These are phyloP conservation scores for Scatophagus argus DNA, from an alignment of 2,113 vertebrate species.

Conservation along the genomic window DNA sequence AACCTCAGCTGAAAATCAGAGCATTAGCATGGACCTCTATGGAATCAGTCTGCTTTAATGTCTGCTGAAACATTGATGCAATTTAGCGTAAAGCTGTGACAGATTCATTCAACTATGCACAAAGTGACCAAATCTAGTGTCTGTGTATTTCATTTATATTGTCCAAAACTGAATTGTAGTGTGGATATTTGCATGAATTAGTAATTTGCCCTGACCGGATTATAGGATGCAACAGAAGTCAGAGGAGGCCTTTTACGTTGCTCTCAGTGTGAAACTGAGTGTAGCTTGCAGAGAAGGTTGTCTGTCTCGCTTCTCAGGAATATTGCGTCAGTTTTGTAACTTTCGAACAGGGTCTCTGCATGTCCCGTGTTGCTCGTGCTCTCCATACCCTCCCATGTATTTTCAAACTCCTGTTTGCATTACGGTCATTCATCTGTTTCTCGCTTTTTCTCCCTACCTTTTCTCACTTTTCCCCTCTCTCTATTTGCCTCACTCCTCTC, in stretches of 20 bases:
- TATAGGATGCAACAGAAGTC: neutral
- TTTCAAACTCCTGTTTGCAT: constrained; percentile 29
- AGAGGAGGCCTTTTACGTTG: neutral
- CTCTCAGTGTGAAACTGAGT: constrained; percentile 1
- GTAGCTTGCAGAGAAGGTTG: neutral
- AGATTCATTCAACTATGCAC: neutral
- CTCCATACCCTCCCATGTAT: constrained; percentile 1
- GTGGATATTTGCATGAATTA: neutral
- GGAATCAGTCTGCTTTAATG: constrained; percentile 9
- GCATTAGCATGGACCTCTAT: neutral
- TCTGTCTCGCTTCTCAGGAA: neutral
- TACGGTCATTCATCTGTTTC: constrained; percentile 16
- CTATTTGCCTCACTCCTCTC: constrained; percentile 20
- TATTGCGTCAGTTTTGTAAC: constrained; percentile 11
- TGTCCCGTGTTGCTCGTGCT: neutral
- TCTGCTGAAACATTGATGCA: neutral
- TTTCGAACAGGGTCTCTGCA: neutral
- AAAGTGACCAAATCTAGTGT: neutral
- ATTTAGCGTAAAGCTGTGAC: neutral
- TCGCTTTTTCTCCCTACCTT: constrained; percentile 29
- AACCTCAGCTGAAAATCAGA: constrained; percentile 41
- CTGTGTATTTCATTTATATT: neutral
- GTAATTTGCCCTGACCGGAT: neutral
- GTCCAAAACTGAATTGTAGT: neutral
- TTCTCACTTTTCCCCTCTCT: constrained; percentile 37